Base-by-base conservation (phyloP, 2,113 vertebrate genomes). In the Xenus cinereus region DNA sequence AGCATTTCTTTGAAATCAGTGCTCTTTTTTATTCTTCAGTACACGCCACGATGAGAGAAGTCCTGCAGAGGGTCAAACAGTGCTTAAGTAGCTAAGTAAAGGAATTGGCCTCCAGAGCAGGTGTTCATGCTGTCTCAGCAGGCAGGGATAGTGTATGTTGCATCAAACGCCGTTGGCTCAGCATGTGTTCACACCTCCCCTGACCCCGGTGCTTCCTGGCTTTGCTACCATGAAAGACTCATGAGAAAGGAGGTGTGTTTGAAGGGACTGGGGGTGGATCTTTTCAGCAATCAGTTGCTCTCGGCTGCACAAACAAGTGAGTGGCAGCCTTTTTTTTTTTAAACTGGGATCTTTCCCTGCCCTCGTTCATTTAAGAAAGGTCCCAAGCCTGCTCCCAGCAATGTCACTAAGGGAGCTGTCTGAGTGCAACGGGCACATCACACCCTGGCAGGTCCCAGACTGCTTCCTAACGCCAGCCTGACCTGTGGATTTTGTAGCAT, bases 21-120 rank as follows among this genome's bases (percentile, higher is more conserved):
- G 30, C 14, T 75, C 78, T 74, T 66, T 94, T 66, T 81, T 73
- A 72, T 79, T 92, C 92, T 87, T 82, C 57, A 7, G 30, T 51
- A 62, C 39, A 27, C 37, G 64, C 26, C 48, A 90, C 15, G 54
- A 80, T 10, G 62, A 90, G 60, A 97, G 87, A 92, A 93, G 92
- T 85, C 94, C 84, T 96, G 81, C 69, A 85, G 64, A 91, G 80
- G 95, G 89, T 92, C 92, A 97, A 89, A 84, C 43, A 84, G 33
- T 57, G 45, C 86, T 89, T 89, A 91, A 93, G 94, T 68, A 92
- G 66, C 86, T 92, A 82, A 94, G 90, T 89, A 68, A 81, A 92
- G 89, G 86, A 95, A 97, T 73, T 95, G 90, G 86, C 73, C 92
- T 93, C 80, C 90, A 91, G 88, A 95, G 86, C 90, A 94, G 94